phyloP scores from a whole-genome alignment of 2,797 vertebrate genomes.

The Dryobates pubescens region DNA sequence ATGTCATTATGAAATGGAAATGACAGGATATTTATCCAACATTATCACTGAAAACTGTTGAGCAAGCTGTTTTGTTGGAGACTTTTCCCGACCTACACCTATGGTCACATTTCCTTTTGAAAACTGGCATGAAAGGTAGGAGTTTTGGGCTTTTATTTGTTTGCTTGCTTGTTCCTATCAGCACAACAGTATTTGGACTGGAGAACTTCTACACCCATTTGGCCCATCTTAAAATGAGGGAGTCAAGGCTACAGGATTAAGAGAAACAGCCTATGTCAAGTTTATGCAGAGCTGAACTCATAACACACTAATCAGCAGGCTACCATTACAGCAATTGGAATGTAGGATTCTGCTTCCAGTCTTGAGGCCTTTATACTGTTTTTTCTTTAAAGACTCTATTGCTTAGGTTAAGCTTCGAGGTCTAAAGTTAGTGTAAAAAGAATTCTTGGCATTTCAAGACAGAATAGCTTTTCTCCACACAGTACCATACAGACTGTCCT shows the following conservation, averaged over 20 bases:
- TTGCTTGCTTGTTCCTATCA: not conserved
- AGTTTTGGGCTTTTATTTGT: not conserved
- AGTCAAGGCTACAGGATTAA: not conserved
- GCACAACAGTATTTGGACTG: not conserved
- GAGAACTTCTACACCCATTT: not conserved
- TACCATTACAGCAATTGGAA: not conserved
- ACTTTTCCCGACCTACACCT: not conserved
- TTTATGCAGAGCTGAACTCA: not conserved
- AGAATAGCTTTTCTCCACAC: not conserved
- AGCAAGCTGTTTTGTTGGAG: not conserved
- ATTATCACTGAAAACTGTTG: not conserved
- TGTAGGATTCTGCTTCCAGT: not conserved
- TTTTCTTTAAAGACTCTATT: not conserved
- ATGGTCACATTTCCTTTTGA: not conserved
- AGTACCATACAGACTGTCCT: not conserved
- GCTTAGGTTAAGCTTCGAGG: not conserved
- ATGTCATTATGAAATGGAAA: not conserved
- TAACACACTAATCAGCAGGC: not conserved
- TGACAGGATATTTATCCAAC: not conserved
- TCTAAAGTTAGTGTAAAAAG: not conserved
- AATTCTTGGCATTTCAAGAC: conserved; percentile 24
- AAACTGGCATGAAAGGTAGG: not conserved
- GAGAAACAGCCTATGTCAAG: not conserved
- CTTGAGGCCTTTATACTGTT: not conserved
- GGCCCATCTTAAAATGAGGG: not conserved